Evolutionary conservation across 2,113 vertebrate species (phyloP), one percentile per base, ranked within the genome.

Genomic region (Oreotrochilus melanogaster): DNA sequence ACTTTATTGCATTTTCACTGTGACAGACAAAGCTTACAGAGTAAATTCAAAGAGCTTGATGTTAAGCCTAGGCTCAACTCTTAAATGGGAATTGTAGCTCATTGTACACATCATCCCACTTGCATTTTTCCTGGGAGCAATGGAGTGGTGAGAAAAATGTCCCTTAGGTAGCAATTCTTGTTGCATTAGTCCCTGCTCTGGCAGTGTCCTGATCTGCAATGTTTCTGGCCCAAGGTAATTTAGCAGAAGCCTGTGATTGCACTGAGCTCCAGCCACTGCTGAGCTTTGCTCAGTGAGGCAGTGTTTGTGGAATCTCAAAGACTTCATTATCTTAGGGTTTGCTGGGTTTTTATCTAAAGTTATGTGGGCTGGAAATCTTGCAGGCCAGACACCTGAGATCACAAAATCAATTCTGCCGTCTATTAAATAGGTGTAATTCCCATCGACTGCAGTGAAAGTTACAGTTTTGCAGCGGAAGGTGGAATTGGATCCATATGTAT

Each of bases 341-440:
- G 90, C 69, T 86, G 83, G 90, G 88, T 95, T 94, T 96, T 92
- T 88, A 78, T 96, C 92, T 93, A 31, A 92, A 94, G 75, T 81
- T 94, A 67, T 71, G 39, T 75, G 53, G 72, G 78, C 61, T 95
- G 82, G 73, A 95, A 95, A 92, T 94, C 86, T 80, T 96, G 92
- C 79, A 67, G 45, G 19, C 75, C 11, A 15, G 92, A 57, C 93
- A 72, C 3, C 39, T 53, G 72, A 81, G 79, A 94, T 90, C 90
- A 81, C 88, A 90, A 94, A 96, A 96, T 96, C 90, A 86, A 90
- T 96, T 92, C 4, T 15, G 18, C 64, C 21, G 14, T 90, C 92
- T 94, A 80, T 95, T 94, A 92, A 95, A 95, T 80, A 92, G 79
- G 75, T 92, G 82, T 95, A 93, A 96, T 96, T 95, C 90, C 53